Evolutionary conservation across 2,888 invertebrate genomes (phyloP).

Genomic region (Tetanocera ferruginea): DNA sequence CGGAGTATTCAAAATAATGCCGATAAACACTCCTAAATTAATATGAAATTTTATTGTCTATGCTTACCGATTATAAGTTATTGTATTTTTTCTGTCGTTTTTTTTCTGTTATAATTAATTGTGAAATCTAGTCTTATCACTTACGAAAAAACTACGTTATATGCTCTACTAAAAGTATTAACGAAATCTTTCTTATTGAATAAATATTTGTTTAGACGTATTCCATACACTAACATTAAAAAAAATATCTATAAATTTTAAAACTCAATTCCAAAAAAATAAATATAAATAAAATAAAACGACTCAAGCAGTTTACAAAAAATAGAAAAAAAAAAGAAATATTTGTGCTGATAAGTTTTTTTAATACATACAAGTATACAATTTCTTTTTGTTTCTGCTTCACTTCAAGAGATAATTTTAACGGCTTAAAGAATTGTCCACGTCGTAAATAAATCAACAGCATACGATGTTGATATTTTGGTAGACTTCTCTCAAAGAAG

Average conservation of each 20-base stretch:
- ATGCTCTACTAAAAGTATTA: background rate
- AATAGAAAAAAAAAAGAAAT: background rate
- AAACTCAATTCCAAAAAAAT: background rate
- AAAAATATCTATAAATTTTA: constrained; percentile 7
- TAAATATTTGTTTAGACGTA: background rate
- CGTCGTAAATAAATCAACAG: constrained; percentile 28
- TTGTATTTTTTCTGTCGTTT: too few relatives aligned
- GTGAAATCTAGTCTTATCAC: background rate
- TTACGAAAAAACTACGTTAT: background rate
- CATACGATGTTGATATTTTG: background rate
- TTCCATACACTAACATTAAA: background rate
- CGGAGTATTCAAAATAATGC: too few relatives aligned
- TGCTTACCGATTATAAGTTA: too few relatives aligned
- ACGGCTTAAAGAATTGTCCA: constrained; percentile 3
- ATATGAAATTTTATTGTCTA: too few relatives aligned
- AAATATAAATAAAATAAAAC: background rate
- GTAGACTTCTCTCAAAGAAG: background rate
- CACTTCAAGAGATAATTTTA: constrained; percentile 25
- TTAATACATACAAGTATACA: background rate
- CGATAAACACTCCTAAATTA: too few relatives aligned
- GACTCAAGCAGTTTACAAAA: background rate
- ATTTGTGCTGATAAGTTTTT: constrained; percentile 6
- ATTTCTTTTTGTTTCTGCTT: background rate
- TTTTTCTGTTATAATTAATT: too few relatives aligned
- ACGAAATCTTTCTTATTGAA: background rate